phyloP scores from a whole-genome alignment of 2,797 vertebrate species.

The Crax fasciolata region DNA sequence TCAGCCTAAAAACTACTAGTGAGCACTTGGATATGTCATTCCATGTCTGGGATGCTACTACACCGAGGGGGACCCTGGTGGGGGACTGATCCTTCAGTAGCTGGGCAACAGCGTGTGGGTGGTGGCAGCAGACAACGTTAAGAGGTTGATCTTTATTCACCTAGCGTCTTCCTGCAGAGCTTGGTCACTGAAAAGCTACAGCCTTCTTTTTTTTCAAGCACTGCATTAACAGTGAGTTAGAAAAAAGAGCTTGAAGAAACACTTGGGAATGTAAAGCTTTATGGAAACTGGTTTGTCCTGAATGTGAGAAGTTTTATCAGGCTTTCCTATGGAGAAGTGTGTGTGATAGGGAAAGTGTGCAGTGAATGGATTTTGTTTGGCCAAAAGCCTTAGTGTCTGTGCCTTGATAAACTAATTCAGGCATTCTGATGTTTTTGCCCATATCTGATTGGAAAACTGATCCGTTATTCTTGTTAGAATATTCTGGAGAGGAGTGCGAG shows the following conservation, averaged over 20 bases:
- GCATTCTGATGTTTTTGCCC: neutral
- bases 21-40: accelerated
- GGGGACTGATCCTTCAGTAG: neutral
- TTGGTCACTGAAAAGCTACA: neutral
- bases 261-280: neutral
- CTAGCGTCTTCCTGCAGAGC: accelerated
- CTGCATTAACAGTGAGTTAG: neutral
- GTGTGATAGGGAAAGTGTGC: accelerated
- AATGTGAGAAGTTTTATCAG: neutral
- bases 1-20: neutral
- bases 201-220: neutral
- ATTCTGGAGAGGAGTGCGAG: neutral
- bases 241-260: neutral
- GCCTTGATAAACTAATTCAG: neutral
- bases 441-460: neutral
- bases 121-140: neutral
- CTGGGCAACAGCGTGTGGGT: neutral
- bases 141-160: neutral
- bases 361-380: accelerated
- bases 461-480: neutral
- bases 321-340: neutral
- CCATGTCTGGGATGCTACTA: neutral
- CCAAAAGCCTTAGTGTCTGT: neutral
- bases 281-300: neutral
- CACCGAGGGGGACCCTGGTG: accelerated